These are phyloP conservation scores for Sebastes wilsoni DNA, from an alignment of 2,797 vertebrate species.

Conservation along the genomic window DNA sequence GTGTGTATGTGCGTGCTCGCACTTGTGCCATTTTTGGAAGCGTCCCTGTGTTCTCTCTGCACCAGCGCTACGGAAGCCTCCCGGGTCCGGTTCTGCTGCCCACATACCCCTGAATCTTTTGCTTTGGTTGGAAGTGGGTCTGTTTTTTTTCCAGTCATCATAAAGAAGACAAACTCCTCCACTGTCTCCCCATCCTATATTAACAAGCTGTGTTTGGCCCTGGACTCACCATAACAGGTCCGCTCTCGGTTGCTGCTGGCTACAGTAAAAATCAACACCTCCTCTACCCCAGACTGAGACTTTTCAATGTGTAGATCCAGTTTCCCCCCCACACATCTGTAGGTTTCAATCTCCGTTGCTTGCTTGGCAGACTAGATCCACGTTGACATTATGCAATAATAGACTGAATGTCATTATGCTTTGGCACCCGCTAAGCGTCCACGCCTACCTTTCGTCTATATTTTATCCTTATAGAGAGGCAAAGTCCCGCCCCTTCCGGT, in stretches of 20 bases:
- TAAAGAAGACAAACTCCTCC: slow-evolving; percentile 72
- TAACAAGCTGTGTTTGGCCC: slow-evolving; percentile 71
- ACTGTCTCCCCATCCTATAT: slow-evolving; percentile 65
- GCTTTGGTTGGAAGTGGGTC: slow-evolving; percentile 73
- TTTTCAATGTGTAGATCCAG: slow-evolving; percentile 67
- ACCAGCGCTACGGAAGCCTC: slow-evolving; percentile 72
- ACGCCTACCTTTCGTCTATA: background rate
- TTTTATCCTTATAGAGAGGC: background rate
- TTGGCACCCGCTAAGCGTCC: background rate
- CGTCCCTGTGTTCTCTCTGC: slow-evolving; percentile 71
- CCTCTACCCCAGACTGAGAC: slow-evolving; percentile 57
- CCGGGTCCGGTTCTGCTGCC: slow-evolving; percentile 68
- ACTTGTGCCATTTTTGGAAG: slow-evolving; percentile 72
- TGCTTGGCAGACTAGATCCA: background rate
- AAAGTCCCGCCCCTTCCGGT: too few relatives aligned
- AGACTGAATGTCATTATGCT: background rate
- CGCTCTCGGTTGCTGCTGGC: slow-evolving; percentile 64
- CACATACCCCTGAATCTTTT: slow-evolving; percentile 53
- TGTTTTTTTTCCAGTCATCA: slow-evolving; percentile 71
- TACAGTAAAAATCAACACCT: slow-evolving; percentile 77
- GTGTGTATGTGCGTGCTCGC: slow-evolving; percentile 51
- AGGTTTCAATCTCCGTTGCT: background rate
- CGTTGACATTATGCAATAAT: background rate
- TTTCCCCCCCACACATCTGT: slow-evolving; percentile 38
- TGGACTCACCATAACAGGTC: slow-evolving; percentile 41